Evolutionary conservation across 2,888 invertebrate genomes (phyloP), one percentile per base, ranked within the genome.

Genomic region (Melanostoma mellinum): DNA sequence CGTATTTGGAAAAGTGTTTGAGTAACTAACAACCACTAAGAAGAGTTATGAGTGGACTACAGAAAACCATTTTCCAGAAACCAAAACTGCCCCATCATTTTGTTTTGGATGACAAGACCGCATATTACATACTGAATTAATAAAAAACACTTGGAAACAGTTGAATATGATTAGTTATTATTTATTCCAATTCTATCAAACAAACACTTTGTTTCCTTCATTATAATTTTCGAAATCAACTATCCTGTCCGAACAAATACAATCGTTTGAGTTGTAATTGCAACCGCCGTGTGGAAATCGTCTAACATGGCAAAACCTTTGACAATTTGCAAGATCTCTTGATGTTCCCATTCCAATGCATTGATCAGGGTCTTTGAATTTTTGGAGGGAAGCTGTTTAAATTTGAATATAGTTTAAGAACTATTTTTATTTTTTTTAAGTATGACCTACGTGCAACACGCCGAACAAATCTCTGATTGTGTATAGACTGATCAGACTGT

Each of bases 191-290:
- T 3, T 42, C 1, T 63, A 50, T 69, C 9, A 48, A 38, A 56
- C 4, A 6, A 73, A 44, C 1, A 67, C 4, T 20, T 36, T 10
- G 63, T 52, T 55, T 8, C 20, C 74, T 4, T 53, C 74, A 3
- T 56, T 56, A 38, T 79, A 74, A 9, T 58, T 69, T 60, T 69
- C 69, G 32, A 80, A 69, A 9, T 80, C 46, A 1, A 80, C 6
- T 2, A 5, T 6, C 33, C 35, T 63, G n/a, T 81, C 71, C 0
- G 80, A 63, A 35, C 80, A 81, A 46, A 81, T 67, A 20, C 75
- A 81, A 10, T 38, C 35, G 6, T 58, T 58, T 33, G 36, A 48
- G 3, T 53, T 61, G 9, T 46, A 46, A 30, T 75, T 71, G 6
- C 80, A 81, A 6, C 80, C 75, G 30, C 75, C 36, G 42, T 53